These are phyloP conservation scores for Acanthosoma haemorrhoidale DNA, from an alignment of 2,888 invertebrate species.

Conservation along the genomic window DNA sequence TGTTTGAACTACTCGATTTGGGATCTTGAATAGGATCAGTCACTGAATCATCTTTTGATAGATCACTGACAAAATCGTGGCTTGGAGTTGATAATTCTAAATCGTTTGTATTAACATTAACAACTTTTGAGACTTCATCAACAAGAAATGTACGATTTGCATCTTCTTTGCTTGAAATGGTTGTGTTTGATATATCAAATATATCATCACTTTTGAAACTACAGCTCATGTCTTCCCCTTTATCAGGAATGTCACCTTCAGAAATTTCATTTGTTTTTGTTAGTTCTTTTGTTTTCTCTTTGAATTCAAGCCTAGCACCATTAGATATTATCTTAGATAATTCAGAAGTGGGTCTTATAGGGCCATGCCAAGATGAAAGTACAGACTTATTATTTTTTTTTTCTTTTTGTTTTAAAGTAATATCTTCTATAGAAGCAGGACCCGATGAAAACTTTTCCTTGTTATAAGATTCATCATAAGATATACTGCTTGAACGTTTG, in stretches of 20 bases:
- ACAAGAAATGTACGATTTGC: conserved; percentile 39
- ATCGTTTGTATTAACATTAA: conserved; percentile 39
- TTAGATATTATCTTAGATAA: conserved; percentile 38
- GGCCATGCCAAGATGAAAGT: conserved; percentile 41
- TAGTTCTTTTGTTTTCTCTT: conserved; percentile 33
- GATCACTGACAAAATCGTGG: conserved; percentile 38
- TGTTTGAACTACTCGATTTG: conserved; percentile 30
- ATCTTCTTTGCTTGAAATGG: conserved; percentile 37
- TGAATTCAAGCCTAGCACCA: conserved; percentile 36
- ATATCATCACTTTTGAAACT: conserved; percentile 39
- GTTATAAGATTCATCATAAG: conserved; percentile 46
- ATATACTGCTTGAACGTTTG: conserved; percentile 49
- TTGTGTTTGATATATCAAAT: conserved; percentile 37
- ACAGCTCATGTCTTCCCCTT: conserved; percentile 37
- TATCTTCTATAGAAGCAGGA: conserved; percentile 37
- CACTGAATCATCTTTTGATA: conserved; percentile 39
- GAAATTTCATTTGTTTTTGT: conserved; percentile 30
- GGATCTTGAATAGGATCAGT: conserved; percentile 36
- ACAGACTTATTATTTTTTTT: conserved; percentile 32
- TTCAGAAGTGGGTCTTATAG: conserved; percentile 40
- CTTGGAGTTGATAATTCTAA: conserved; percentile 40
- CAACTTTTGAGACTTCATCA: conserved; percentile 40
- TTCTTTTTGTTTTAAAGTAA: conserved; percentile 18
- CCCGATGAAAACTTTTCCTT: conserved; percentile 36
- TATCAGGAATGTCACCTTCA: conserved; percentile 31